Percentiles rank a stretch among this genome's conserved stretches.
phyloP scores from a whole-genome alignment of 2,113 vertebrate species.

The Calidris pygmaea region DNA sequence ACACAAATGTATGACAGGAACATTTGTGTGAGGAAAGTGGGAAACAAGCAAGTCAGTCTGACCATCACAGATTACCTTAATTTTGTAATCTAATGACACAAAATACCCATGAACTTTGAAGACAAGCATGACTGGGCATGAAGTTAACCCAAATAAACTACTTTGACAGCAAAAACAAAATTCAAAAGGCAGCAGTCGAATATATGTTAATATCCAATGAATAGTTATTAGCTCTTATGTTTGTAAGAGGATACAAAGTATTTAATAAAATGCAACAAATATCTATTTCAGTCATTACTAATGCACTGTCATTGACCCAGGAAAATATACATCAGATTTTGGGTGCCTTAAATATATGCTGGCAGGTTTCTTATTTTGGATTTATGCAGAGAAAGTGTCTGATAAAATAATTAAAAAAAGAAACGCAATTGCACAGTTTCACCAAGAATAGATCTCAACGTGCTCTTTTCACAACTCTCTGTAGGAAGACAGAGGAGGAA shows the following conservation, averaged over 20 bases:
- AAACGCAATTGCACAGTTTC: background rate
- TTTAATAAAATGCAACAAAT: background rate
- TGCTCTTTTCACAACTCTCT: background rate
- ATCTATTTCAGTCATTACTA: background rate
- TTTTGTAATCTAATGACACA: background rate
- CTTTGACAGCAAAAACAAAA: background rate
- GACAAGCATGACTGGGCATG: fast-evolving
- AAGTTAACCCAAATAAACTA: background rate
- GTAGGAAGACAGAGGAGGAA: background rate
- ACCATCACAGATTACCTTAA: background rate
- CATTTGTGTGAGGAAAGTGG: background rate
- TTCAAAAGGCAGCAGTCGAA: background rate
- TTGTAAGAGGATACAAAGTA: background rate
- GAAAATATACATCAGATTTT: background rate
- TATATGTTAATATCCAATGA: background rate
- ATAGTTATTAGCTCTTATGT: background rate
- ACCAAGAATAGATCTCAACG: constrained; percentile 33
- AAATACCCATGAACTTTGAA: background rate
- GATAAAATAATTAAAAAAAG: constrained; percentile 12
- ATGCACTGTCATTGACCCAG: background rate
- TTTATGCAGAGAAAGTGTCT: background rate
- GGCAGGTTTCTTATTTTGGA: background rate
- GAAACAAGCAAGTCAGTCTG: background rate
- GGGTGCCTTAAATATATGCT: background rate
- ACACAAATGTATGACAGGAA: background rate